Percentiles rank a stretch among this genome's conserved stretches.
These are phyloP conservation scores for Drosophila sordidapex DNA, from an alignment of 2,888 invertebrate species.

Conservation along the genomic window DNA sequence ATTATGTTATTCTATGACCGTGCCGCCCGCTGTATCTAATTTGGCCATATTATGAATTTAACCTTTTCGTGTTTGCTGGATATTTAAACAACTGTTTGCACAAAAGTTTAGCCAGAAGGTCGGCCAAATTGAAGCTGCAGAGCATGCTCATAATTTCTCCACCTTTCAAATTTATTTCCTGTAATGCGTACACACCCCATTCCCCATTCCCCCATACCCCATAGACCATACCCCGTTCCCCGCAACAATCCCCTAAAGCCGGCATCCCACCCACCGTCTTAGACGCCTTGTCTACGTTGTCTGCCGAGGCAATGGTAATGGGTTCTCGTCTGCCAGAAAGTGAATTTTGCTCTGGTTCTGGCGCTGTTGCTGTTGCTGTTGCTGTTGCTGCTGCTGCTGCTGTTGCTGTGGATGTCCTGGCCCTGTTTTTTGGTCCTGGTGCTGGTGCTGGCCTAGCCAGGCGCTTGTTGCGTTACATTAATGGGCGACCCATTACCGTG, in stretches of 20 bases:
- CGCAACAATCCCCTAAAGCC: not conserved
- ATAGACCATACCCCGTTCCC: constrained; percentile 1
- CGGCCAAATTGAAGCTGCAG: constrained; percentile 54
- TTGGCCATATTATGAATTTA: constrained; percentile 81
- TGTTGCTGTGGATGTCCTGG: not conserved
- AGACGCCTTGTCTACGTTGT: constrained; percentile 43
- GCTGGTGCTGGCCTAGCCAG: constrained; percentile 11
- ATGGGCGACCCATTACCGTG: constrained; percentile 76
- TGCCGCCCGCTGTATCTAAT: constrained; percentile 69
- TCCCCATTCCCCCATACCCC: not conserved
- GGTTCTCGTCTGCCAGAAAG: constrained; percentile 58
- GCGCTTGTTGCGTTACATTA: constrained; percentile 51
- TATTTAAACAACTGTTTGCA: constrained; percentile 81
- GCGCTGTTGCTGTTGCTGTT: not conserved
- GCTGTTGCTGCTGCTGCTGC: not conserved
- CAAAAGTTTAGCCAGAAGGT: constrained; percentile 79
- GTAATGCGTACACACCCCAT: constrained; percentile 60
- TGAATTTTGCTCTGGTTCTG: constrained; percentile 64
- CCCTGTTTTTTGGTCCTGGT: not conserved
- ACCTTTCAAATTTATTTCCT: constrained; percentile 66
- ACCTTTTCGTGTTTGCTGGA: constrained; percentile 80
- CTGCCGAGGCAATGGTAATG: constrained; percentile 45
- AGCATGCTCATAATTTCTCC: constrained; percentile 71
- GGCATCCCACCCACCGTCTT: constrained; percentile 21
- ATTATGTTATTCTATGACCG: constrained; percentile 75